Evolutionary conservation across 2,113 vertebrate genomes (phyloP), one percentile per base, ranked within the genome.

Genomic region (Tyrannus savana): DNA sequence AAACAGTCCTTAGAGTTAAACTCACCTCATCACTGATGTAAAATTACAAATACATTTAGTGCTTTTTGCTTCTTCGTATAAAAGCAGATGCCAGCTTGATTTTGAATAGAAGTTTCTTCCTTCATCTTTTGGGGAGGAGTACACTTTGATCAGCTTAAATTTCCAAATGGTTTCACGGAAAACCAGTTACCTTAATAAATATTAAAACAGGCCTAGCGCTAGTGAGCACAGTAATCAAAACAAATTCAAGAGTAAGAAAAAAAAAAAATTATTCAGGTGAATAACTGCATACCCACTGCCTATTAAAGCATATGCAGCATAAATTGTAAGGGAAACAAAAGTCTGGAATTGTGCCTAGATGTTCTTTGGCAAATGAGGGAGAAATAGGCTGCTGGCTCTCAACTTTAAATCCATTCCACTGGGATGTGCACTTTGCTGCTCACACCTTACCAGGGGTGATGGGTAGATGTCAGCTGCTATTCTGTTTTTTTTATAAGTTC

Each of bases 311-410:
- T 15, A 56, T 8, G 35, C 79, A 50, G 50, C 42, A n/a, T 76
- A 30, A 77, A 53, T 50, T 60, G 47, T n/a, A 80, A 93, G 50
- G 46, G 55, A 67, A 66, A 62, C 85, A 95, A 95, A 94, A 90
- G 72, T 56, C 55, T 96, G 94, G 95, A 95, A 35, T 46, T 79
- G 58, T 94, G 94, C 88, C n/a, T 76, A 8, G 50, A 33, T 77
- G 30, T 62, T 90, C 46, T 66, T 83, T 94, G 82, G 72, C 75
- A 88, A n/a, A 49, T 33, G 63, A 74, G 12, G 55, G 79, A 33
- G 63, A 74, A 66, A 30, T 30, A 46, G 79, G 50, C 33, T 88
- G 53, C 59, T 87, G 87, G 46, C 71, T 76, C 50, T 69, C 41
- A 47, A 4, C 30, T 85, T 72, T 9, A 58, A 19, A 72, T 52